A percentile compares a stretch with the other conserved stretches of the same genome.
phyloP scores from a whole-genome alignment of 1,140 invertebrate species.

The Drosophila quadrilineata region DNA sequence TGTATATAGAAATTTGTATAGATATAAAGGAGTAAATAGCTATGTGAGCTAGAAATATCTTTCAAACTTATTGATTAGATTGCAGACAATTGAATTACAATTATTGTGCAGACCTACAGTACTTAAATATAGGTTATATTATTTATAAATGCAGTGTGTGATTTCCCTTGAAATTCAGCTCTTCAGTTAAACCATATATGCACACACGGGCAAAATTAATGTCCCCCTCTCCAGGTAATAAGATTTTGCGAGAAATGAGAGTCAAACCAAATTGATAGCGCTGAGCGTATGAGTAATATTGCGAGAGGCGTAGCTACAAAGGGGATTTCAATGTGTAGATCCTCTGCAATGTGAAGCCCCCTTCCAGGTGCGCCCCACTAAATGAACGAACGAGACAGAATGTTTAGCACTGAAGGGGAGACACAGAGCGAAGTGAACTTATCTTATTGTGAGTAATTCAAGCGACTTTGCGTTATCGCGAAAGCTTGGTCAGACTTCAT shows the following conservation, averaged over 20 bases:
- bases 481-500: constrained; percentile 12
- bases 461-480: constrained; percentile 3
- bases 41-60: too few relatives aligned
- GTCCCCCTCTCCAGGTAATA: neutral
- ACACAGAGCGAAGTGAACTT: neutral
- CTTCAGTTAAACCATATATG: too few relatives aligned
- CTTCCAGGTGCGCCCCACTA: neutral
- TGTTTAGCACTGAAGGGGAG: too few relatives aligned
- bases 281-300: constrained; percentile 34
- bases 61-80: too few relatives aligned
- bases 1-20: neutral
- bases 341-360: neutral
- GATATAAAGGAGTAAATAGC: neutral
- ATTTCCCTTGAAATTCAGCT: too few relatives aligned
- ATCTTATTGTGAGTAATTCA: neutral
- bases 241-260: neutral
- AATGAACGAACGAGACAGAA: neutral
- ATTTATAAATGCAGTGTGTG: neutral
- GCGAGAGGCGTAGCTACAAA: neutral
- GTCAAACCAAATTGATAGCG: neutral
- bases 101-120: too few relatives aligned
- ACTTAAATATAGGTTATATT: too few relatives aligned
- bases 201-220: neutral
- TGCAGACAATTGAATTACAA: too few relatives aligned
- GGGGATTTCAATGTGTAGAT: neutral